Percentiles rank a stretch among this genome's conserved stretches.
phyloP scores from a whole-genome alignment of 2,888 invertebrate species.

The Patella pellucida region DNA sequence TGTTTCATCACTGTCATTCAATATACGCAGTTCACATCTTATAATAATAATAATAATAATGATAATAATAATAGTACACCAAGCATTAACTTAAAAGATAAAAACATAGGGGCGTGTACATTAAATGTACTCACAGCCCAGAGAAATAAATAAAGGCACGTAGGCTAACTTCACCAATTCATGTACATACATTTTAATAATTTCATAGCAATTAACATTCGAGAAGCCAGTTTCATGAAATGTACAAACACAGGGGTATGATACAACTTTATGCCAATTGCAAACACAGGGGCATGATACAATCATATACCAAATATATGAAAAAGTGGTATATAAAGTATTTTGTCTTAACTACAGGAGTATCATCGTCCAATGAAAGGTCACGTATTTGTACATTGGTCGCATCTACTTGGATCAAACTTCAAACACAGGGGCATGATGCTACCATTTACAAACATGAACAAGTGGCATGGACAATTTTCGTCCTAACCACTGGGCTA shows the following conservation, averaged over 20 bases:
- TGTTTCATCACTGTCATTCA: constrained; percentile 46
- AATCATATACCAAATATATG: not conserved
- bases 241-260: not conserved
- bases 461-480: no score
- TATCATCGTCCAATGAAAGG: no score
- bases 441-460: no score
- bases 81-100: constrained; percentile 44
- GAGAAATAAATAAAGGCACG: constrained; percentile 47
- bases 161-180: constrained; percentile 24
- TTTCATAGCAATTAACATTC: no score
- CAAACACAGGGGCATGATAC: not conserved
- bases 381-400: no score
- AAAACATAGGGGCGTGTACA: constrained; percentile 33
- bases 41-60: constrained; percentile 18
- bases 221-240: no score
- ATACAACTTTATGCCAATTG: not conserved
- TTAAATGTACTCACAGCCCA: constrained; percentile 40
- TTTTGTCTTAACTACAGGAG: no score
- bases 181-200: not conserved
- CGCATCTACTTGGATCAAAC: no score
- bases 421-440: no score
- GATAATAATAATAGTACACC: constrained; percentile 53
- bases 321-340: no score
- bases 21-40: no score
- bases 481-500: no score